Evolutionary conservation across 2,113 vertebrate species (phyloP), one percentile per base, ranked within the genome.

Genomic region (Podocnemis expansa): DNA sequence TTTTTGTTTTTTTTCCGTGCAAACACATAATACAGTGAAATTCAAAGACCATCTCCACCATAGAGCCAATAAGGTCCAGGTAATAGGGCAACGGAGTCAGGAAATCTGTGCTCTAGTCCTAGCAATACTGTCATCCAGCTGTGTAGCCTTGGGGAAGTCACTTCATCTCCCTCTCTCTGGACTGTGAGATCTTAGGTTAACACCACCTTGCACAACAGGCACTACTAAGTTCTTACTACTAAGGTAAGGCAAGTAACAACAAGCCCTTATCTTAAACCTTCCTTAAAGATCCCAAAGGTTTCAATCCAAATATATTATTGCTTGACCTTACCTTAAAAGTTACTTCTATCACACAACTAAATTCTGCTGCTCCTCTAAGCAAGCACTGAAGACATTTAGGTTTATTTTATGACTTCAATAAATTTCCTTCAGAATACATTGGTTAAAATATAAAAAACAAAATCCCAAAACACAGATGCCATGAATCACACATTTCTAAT

Each of bases 401-500:
- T 79, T 73, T 55, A 88, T 87, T 93, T 89, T 95, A 92, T 91
- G 41, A 80, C 41, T 93, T 87, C 43, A 88, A 94, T 94, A 96
- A 97, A 96, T 95, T 97, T 92, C 78, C 85, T 89, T 86, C 87
- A 87, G 38, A 89, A 60, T 56, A 84, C 38, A 8, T 87, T 75
- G 88, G 80, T 80, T 93, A 34, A 54, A 82, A 83, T 41, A 25
- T 6, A 58, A 79, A 92, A 94, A 93, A 34, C 91, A 95, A 90
- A 96, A 95, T 90, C 58, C 91, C 3, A 27, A 97, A 97, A 92
- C 97, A 93, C 97, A 97, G 97, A 98, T 97, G 97, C 97, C 95
- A 97, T 96, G 96, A 97, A 98, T 97, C 97, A 97, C 96, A 95
- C 87, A 63, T 97, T 98, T 95, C 97, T 93, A 98, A 97, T 97